These are phyloP conservation scores for Drosophila suzukii DNA, from an alignment of 1,140 invertebrate species.

Conservation along the genomic window DNA sequence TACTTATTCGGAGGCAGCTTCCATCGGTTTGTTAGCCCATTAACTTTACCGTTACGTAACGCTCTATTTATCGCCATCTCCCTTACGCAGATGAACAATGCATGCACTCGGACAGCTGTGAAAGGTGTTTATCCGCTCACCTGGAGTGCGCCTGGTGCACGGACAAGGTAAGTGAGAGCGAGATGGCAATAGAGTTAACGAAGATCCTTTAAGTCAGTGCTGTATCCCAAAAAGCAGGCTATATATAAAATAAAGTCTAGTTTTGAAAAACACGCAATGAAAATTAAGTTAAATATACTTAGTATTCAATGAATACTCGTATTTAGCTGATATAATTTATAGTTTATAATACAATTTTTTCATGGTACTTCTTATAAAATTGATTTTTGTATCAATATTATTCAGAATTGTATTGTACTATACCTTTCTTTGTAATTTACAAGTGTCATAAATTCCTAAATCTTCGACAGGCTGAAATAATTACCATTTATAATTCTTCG, in stretches of 20 bases:
- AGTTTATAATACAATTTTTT: too few species aligned
- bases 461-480: too few species aligned
- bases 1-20: conserved; percentile 15
- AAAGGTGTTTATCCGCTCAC: conserved; percentile 74
- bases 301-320: too few species aligned
- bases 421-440: too few species aligned
- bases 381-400: too few species aligned
- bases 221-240: background rate
- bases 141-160: conserved; percentile 84
- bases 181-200: background rate
- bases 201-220: background rate
- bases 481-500: background rate
- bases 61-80: conserved; percentile 13
- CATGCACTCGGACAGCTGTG: conserved; percentile 74
- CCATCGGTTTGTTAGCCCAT: conserved; percentile 33
- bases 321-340: too few species aligned
- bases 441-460: too few species aligned
- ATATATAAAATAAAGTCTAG: background rate
- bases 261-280: too few species aligned
- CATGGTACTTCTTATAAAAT: too few species aligned
- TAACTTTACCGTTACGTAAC: conserved; percentile 37
- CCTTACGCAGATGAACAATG: conserved; percentile 60
- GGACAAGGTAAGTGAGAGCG: conserved; percentile 73
- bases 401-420: too few species aligned
- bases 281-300: too few species aligned